Conservation (phyloP, 2,797 vertebrate genomes). For the Peromyscus aztecus region DNA sequence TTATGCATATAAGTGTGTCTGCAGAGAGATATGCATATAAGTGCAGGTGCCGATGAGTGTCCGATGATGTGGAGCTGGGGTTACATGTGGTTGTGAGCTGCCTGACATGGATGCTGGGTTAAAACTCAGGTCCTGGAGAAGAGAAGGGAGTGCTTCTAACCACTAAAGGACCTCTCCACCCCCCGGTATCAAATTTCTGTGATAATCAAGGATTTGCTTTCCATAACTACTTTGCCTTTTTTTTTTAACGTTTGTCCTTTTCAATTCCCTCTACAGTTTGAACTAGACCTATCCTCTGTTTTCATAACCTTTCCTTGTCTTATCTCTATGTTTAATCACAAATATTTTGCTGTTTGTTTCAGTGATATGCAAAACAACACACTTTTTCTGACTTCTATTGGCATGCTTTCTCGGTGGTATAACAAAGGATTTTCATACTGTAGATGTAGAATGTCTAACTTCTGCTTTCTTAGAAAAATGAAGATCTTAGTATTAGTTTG, state of each 20-base stretch:
- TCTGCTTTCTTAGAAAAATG: not conserved
- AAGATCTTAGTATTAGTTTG: no score
- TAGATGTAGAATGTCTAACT: not conserved
- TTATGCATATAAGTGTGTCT: not conserved
- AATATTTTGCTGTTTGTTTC: not conserved
- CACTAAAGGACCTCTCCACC: not conserved
- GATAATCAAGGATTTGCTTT: not conserved
- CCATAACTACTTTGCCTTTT: no score
- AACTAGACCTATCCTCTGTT: not conserved
- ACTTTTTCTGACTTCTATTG: not conserved
- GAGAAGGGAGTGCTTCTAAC: not conserved
- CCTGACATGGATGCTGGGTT: not conserved
- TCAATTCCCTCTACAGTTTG: not conserved
- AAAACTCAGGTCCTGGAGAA: not conserved
- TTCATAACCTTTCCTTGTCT: no score
- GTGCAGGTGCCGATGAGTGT: no score
- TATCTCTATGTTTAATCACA: not conserved
- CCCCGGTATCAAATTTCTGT: not conserved
- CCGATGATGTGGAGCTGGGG: not conserved
- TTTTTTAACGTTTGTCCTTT: no score
- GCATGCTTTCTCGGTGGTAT: not conserved
- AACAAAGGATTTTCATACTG: not conserved
- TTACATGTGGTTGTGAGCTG: not conserved
- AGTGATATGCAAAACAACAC: not conserved
- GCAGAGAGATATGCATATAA: not conserved